These are phyloP conservation scores for Spinus pinus DNA, from an alignment of 2,797 vertebrate genomes.

Conservation along the genomic window DNA sequence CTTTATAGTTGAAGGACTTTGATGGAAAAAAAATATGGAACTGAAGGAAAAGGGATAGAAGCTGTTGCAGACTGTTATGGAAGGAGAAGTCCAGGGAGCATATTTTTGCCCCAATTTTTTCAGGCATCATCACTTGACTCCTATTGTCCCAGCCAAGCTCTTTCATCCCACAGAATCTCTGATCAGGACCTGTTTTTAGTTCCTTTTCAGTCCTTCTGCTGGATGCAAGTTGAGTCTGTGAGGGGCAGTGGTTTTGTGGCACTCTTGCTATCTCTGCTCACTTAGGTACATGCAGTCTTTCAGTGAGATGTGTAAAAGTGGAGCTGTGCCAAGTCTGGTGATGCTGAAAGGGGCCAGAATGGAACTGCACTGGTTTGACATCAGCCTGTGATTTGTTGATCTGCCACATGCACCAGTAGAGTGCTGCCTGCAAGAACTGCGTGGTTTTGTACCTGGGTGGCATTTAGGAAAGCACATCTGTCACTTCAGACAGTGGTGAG, in stretches of 20 bases:
- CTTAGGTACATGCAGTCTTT: accelerated
- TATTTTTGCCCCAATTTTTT: neutral
- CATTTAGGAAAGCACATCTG: neutral
- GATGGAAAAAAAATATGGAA: neutral
- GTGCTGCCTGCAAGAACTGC: neutral
- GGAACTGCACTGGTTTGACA: neutral
- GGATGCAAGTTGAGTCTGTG: neutral
- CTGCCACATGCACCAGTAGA: neutral
- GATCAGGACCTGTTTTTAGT: neutral
- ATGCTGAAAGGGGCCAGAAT: neutral
- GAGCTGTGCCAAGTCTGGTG: neutral
- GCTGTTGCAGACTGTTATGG: neutral
- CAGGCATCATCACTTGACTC: neutral
- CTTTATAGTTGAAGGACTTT: neutral
- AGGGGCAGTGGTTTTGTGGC: neutral
- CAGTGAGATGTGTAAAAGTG: no score
- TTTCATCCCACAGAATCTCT: neutral
- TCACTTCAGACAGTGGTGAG: neutral
- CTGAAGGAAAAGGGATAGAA: neutral
- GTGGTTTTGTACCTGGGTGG: neutral
- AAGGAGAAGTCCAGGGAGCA: no score
- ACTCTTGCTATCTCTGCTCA: accelerated
- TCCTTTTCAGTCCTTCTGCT: neutral
- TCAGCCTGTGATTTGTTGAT: neutral
- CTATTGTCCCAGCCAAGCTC: neutral